phyloP scores from a whole-genome alignment of 2,888 invertebrate species.

The Lycocerus yunnanus region DNA sequence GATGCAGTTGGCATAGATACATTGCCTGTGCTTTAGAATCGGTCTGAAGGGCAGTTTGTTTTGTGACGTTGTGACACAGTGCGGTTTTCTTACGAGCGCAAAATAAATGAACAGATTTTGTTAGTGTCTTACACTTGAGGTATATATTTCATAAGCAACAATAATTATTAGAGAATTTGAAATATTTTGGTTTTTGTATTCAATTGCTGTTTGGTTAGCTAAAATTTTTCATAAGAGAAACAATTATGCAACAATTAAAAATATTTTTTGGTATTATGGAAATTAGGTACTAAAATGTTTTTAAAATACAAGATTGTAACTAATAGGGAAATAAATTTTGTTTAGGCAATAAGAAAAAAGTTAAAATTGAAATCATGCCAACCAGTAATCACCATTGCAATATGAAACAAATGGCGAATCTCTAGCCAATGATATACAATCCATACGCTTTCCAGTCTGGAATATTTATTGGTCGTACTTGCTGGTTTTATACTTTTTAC shows the following conservation, averaged over 20 bases:
- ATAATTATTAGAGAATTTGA: too few species aligned
- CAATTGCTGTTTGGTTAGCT: too few species aligned
- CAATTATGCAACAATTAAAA: neutral
- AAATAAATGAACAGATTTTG: constrained; percentile 14
- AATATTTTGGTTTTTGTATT: too few species aligned
- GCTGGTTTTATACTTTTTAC: neutral
- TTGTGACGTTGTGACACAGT: neutral
- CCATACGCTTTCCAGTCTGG: neutral
- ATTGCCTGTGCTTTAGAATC: constrained; percentile 4
- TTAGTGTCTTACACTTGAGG: neutral
- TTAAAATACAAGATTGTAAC: neutral
- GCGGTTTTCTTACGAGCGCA: constrained; percentile 6
- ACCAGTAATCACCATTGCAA: neutral
- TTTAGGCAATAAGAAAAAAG: neutral
- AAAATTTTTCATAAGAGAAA: too few species aligned
- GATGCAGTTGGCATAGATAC: constrained; percentile 11
- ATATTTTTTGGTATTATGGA: neutral
- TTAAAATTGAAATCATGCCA: neutral
- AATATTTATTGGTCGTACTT: neutral
- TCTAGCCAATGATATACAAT: neutral
- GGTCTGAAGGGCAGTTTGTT: constrained; percentile 15
- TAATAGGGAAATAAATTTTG: neutral
- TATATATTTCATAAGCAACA: neutral
- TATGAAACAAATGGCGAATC: neutral
- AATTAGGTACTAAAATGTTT: neutral